Percentiles rank a stretch among this genome's conserved stretches.
These are phyloP conservation scores for Epicampocera succincta DNA, from an alignment of 2,888 invertebrate species.

Conservation along the genomic window DNA sequence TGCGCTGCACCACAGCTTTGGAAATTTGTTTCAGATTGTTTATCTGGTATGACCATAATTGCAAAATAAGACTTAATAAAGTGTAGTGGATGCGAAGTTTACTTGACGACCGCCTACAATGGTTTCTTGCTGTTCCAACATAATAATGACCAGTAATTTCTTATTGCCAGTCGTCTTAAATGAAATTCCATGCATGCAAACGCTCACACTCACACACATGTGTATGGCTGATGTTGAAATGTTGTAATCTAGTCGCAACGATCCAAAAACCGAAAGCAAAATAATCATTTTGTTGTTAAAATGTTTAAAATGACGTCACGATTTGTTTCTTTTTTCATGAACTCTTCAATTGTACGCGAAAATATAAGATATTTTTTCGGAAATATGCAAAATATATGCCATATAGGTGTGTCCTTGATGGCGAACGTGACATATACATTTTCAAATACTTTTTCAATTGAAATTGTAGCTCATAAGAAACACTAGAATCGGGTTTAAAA, in stretches of 20 bases:
- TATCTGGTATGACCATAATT: constrained; percentile 18
- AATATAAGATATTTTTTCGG: too few species aligned
- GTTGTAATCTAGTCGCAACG: too few species aligned
- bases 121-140: neutral
- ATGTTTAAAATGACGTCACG: neutral
- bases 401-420: too few species aligned
- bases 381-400: too few species aligned
- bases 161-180: constrained; percentile 22
- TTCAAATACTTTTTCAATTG: too few species aligned
- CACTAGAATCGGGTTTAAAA: too few species aligned
- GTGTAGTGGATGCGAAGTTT: neutral
- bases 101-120: constrained; percentile 36
- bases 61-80: neutral
- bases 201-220: too few species aligned
- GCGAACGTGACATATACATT: too few species aligned
- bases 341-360: too few species aligned
- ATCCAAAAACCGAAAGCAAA: too few species aligned
- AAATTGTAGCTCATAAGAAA: too few species aligned
- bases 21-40: neutral
- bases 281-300: neutral
- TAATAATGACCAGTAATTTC: constrained; percentile 25
- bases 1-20: neutral
- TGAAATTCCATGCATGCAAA: neutral
- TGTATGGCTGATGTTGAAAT: too few species aligned
- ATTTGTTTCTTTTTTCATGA: neutral